Evolutionary conservation across 2,113 vertebrate species (phyloP).

Genomic region (Arenaria interpres): DNA sequence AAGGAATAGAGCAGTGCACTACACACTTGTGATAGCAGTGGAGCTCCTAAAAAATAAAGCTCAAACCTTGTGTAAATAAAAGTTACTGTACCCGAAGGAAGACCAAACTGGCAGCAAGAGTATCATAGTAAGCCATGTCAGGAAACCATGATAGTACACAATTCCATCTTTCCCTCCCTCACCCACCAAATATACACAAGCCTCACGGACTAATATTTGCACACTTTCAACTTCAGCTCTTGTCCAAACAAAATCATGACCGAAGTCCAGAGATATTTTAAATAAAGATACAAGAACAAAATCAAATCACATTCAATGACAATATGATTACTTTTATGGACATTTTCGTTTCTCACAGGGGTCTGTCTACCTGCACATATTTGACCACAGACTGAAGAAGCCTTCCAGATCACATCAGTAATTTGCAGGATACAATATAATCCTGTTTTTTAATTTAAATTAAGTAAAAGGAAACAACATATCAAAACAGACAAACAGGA

Average conservation of each 20-base stretch:
- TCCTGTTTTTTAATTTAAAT: background rate
- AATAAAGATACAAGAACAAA: background rate
- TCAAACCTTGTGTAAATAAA: background rate
- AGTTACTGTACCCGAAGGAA: background rate
- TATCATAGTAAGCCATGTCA: background rate
- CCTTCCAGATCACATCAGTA: background rate
- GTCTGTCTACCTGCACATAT: background rate
- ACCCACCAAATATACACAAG: background rate
- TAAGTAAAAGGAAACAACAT: background rate
- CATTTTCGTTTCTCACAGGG: background rate
- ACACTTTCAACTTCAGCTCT: background rate
- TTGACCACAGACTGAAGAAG: background rate
- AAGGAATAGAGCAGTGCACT: background rate
- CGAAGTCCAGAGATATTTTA: background rate
- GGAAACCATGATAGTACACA: background rate
- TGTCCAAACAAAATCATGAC: background rate
- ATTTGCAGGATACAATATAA: background rate
- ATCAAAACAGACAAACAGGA: background rate
- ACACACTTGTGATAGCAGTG: background rate
- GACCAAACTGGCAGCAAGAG: background rate
- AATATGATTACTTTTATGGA: background rate
- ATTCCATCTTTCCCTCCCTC: background rate
- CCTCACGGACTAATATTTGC: background rate
- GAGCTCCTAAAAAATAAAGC: background rate
- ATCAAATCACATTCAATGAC: background rate